phyloP scores from a whole-genome alignment of 2,113 vertebrate species.

The Ictalurus furcatus region DNA sequence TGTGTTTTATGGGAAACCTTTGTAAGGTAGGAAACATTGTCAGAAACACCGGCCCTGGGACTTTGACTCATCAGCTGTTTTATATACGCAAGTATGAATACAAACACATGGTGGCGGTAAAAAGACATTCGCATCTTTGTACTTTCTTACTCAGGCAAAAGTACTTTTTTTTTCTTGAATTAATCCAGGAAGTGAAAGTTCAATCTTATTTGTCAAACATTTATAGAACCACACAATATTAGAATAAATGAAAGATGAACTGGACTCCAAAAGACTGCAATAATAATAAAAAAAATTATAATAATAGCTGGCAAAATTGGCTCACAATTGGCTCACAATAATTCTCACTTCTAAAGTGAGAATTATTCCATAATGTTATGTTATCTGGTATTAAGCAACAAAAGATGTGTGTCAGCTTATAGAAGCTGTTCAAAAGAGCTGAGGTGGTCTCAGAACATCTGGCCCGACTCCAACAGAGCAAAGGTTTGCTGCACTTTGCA shows the following conservation, averaged over 20 bases:
- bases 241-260: background rate
- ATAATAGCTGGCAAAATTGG: no score
- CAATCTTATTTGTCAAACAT: background rate
- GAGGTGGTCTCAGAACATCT: background rate
- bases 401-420: background rate
- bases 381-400: background rate
- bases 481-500: background rate
- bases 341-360: background rate
- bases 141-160: background rate
- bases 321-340: no score
- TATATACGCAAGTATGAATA: background rate
- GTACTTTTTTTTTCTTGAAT: background rate
- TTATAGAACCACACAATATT: background rate
- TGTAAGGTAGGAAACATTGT: background rate
- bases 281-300: background rate
- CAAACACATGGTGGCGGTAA: constrained; percentile 18
- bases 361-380: no score
- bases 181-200: background rate
- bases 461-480: background rate
- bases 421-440: background rate
- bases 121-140: background rate
- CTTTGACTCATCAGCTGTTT: background rate
- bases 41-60: background rate
- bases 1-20: background rate
- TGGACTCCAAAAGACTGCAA: background rate